Percentiles rank a stretch among this genome's conserved stretches.
phyloP scores from a whole-genome alignment of 1,140 invertebrate species.

The Ceratina australensis region DNA sequence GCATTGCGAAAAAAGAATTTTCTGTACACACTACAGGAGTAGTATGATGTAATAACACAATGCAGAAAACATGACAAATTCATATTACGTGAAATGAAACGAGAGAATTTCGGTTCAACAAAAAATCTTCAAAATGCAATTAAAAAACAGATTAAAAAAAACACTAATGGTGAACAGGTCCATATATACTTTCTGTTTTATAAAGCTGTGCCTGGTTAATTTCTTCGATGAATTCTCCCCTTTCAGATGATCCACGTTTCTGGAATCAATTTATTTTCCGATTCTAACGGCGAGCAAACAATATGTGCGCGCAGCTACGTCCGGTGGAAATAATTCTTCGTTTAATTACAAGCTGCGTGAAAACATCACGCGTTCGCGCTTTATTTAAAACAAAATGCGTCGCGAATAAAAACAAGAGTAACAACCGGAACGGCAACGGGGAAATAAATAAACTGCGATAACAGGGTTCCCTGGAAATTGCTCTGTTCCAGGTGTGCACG shows the following conservation, averaged over 20 bases:
- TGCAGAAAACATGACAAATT: constrained; percentile 57
- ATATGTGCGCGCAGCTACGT: neutral
- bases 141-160: constrained; percentile 31
- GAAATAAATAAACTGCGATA: neutral
- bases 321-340: constrained; percentile 28
- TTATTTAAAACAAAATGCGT: constrained; percentile 11
- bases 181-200: no score
- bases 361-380: constrained; percentile 17
- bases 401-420: neutral
- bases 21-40: constrained; percentile 55
- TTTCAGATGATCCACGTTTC: constrained; percentile 12
- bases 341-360: constrained; percentile 35
- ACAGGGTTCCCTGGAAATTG: neutral
- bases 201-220: no score
- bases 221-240: no score
- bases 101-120: constrained; percentile 50
- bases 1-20: constrained; percentile 54
- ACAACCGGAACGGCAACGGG: no score
- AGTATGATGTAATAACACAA: constrained; percentile 56
- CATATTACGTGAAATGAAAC: constrained; percentile 62
- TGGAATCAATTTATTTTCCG: constrained; percentile 42
- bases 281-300: constrained; percentile 21
- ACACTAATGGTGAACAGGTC: constrained; percentile 24
- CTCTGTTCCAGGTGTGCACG: neutral
- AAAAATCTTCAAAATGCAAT: constrained; percentile 40